Base-by-base conservation (phyloP, 2,797 vertebrate species). In the Danio kyathit region DNA sequence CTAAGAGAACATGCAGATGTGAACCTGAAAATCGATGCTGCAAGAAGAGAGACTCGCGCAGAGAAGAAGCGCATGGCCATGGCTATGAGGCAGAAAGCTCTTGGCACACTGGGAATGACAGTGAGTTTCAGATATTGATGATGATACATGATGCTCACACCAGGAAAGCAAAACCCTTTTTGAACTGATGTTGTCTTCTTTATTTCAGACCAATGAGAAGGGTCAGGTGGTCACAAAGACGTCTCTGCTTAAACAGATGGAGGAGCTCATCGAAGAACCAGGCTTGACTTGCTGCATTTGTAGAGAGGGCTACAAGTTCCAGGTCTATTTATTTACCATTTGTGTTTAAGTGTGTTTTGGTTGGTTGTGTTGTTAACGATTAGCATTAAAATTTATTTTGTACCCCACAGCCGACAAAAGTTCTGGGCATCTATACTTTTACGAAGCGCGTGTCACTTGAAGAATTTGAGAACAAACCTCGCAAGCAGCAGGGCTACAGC, bases 41-140 rank as follows among this genome's bases (percentile, higher is more conserved):
- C 98, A 1, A 95, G 98, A 74, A 95, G 96, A 83, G 98, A 99
- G 90, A 99, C 98, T 0, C 94, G 98, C 13, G 95, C 97, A 0
- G 97, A 99, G 95, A 99, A 99, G 94, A 99, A 99, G 86, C 94
- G 97, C 0, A 98, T 99, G 98, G 98, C 98, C 43, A 99, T 99
- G 98, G 98, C 98, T 0, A 99, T 99, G 98, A 94, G 98, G 67
- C 97, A 99, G 91, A 99, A 99, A 87, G 98, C 98, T 7, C 89
- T 99, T 86, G 98, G 98, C 83, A 99, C 98, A 0, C 94, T 99
- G 85, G 98, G 98, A 86, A 99, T 99, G 98, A 99, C 96, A 88
- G 98, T 99, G 90, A 88, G 88, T 11, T 17, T 0, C 14, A 17
- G n/a, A 10, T 48, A 29, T 44, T 5, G 5, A 12, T 51, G 8